Percentiles rank a stretch among this genome's conserved stretches.
Evolutionary conservation across 2,888 invertebrate genomes (phyloP).

Genomic region (Pseudococcus viburni): DNA sequence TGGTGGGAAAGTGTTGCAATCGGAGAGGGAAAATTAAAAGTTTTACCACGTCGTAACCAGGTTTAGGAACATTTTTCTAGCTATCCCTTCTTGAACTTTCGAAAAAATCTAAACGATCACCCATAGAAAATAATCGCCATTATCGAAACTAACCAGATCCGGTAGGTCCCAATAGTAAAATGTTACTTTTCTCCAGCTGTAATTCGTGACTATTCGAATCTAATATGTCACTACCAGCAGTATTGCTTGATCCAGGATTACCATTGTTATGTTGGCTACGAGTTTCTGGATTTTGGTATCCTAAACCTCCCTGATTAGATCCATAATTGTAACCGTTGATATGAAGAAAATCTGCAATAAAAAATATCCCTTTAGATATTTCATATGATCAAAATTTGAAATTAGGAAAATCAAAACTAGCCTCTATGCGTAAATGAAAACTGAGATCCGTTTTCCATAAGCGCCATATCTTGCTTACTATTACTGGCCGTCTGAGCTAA

Average conservation of each 20-base stretch:
- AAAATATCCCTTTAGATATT: constrained; percentile 40
- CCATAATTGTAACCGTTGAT: constrained; percentile 83
- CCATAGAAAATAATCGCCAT: no score
- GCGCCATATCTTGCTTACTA: constrained; percentile 73
- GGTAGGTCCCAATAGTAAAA: constrained; percentile 95
- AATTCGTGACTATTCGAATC: constrained; percentile 87
- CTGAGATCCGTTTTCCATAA: constrained; percentile 80
- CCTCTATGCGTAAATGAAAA: constrained; percentile 81
- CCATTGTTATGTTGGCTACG: constrained; percentile 16
- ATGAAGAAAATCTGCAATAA: constrained; percentile 83
- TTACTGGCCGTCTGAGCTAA: constrained; percentile 70
- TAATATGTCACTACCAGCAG: constrained; percentile 77
- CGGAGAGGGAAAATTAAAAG: no score
- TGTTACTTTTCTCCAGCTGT: constrained; percentile 95
- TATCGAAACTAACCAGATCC: constrained; percentile 81
- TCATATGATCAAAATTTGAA: constrained; percentile 14
- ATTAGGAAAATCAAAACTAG: constrained; percentile 70
- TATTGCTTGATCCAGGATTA: constrained; percentile 65
- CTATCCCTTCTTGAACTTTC: no score
- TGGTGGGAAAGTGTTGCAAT: no score
- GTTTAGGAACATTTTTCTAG: no score
- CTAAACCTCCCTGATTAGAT: constrained; percentile 74
- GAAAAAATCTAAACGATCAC: no score
- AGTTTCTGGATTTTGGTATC: constrained; percentile 71
- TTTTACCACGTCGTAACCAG: no score